Conservation (phyloP, 2,797 vertebrate species). For the Eulemur coronatus region DNA sequence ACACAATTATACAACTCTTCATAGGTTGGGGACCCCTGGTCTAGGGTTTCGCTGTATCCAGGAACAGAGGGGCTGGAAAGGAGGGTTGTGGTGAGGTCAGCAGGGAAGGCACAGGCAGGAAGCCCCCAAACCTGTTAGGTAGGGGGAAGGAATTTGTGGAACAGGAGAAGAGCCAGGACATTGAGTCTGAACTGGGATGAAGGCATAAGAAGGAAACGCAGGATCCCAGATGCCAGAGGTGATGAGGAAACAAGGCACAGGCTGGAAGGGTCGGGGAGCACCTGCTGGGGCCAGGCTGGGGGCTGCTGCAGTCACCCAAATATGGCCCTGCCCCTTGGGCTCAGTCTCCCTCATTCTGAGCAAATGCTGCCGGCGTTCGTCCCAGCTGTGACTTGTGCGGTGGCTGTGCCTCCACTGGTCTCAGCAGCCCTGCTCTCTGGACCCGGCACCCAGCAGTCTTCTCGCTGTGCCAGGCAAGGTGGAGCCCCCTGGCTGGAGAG, state of each 20-base stretch:
- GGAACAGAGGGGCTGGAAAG: background rate
- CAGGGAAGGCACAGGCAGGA: background rate
- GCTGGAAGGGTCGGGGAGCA: background rate
- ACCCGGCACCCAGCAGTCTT: background rate
- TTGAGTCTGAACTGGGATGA: background rate
- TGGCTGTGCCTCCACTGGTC: background rate
- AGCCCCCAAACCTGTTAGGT: no score
- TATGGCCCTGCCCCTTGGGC: background rate
- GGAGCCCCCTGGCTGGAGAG: fast-evolving
- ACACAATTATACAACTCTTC: no score
- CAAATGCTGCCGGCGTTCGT: background rate
- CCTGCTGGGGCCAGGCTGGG: no score
- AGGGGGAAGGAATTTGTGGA: background rate
- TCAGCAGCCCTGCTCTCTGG: background rate
- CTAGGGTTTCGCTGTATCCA: no score
- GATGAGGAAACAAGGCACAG: background rate
- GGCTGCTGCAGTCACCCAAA: no score
- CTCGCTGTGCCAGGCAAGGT: background rate
- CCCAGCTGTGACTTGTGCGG: background rate
- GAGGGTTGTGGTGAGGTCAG: background rate
- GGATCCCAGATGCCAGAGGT: background rate
- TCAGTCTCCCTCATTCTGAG: background rate
- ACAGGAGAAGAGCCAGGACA: background rate
- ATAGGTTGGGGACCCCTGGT: background rate
- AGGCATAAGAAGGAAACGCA: background rate